Evolutionary conservation across 2,888 invertebrate species (phyloP).

Genomic region (Pachliopta kotzebuea): DNA sequence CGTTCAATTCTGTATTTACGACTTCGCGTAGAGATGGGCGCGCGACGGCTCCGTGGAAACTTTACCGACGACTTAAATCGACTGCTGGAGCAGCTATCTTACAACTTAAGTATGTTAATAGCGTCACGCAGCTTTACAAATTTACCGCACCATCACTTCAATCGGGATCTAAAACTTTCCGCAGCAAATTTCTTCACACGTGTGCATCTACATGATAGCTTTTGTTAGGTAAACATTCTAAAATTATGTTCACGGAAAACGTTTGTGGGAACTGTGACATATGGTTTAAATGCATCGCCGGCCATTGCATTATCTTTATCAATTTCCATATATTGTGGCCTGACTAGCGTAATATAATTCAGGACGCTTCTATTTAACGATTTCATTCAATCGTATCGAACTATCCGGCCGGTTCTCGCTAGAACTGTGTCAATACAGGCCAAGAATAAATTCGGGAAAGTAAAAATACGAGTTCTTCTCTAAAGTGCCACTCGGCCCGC

Average conservation of each 20-base stretch:
- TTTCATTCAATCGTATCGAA: slow-evolving; percentile 24
- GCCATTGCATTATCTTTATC: too few species aligned
- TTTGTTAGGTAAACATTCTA: not conserved
- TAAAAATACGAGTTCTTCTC: slow-evolving; percentile 42
- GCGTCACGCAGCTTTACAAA: not conserved
- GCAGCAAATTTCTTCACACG: not conserved
- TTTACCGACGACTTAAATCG: slow-evolving; percentile 26
- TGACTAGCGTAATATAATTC: too few species aligned
- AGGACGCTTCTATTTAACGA: slow-evolving; percentile 1
- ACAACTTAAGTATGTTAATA: not conserved
- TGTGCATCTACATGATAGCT: not conserved
- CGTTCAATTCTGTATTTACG: slow-evolving; percentile 37
- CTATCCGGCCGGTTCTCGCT: slow-evolving; percentile 35
- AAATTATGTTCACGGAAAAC: not conserved
- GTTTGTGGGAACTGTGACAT: too few species aligned
- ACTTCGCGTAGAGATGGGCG: slow-evolving; percentile 22
- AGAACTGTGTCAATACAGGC: slow-evolving; percentile 45
- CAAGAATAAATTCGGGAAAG: slow-evolving; percentile 44
- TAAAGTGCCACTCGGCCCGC: slow-evolving; percentile 39
- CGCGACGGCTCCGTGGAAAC: slow-evolving; percentile 18
- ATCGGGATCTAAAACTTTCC: too few species aligned
- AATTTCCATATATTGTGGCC: too few species aligned
- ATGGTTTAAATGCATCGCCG: too few species aligned
- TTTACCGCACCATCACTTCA: too few species aligned
- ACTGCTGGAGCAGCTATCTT: slow-evolving; percentile 15